phyloP scores from a whole-genome alignment of 2,797 vertebrate species.

The Crocodylus rhombifer region DNA sequence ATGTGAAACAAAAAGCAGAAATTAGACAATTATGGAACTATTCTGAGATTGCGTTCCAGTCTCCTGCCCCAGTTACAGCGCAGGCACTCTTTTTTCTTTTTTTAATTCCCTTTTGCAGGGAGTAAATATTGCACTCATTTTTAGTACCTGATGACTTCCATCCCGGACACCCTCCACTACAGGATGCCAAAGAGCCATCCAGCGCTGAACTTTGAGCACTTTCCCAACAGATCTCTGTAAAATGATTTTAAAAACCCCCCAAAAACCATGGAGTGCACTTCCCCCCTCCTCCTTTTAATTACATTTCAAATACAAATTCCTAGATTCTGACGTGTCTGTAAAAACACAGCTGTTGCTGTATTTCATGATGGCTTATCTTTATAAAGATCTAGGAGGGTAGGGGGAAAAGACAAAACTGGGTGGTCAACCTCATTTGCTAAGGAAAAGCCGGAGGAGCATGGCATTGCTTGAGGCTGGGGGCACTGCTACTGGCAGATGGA shows the following conservation, averaged over 20 bases:
- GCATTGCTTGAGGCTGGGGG: background rate
- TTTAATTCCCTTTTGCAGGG: background rate
- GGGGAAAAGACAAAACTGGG: background rate
- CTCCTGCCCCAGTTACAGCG: background rate
- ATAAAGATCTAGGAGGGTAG: background rate
- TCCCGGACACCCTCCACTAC: background rate
- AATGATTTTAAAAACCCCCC: background rate
- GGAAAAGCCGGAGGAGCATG: no score
- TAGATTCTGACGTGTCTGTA: background rate
- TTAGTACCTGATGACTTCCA: background rate
- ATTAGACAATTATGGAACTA: fast-evolving
- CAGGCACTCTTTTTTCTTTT: background rate
- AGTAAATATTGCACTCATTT: background rate
- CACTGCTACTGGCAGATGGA: background rate
- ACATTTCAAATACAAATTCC: background rate
- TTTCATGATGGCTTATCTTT: conserved; percentile 34
- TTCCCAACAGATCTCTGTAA: conserved; percentile 32
- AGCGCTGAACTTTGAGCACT: conserved; percentile 41
- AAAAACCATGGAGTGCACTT: background rate
- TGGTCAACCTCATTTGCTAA: no score
- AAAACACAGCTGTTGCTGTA: conserved; percentile 41
- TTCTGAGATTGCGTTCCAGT: background rate
- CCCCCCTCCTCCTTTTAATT: background rate
- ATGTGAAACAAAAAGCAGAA: background rate
- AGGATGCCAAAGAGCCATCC: background rate